Evolutionary conservation across 2,888 invertebrate genomes (phyloP), one percentile per base, ranked within the genome.

Genomic region (Sarcophaga variegata): DNA sequence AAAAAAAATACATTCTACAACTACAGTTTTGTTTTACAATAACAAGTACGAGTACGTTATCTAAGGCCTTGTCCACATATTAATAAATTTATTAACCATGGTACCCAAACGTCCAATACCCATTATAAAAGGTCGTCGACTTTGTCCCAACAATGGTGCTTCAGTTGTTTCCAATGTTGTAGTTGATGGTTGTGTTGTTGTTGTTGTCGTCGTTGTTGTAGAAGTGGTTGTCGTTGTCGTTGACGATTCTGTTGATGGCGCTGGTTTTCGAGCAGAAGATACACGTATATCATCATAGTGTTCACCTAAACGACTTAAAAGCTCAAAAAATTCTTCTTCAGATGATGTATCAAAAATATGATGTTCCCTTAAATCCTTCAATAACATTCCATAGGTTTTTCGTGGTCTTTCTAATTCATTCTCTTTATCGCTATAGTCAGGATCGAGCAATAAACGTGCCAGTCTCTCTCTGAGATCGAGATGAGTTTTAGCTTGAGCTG

Each of bases 351-450:
- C 54, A 22, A 67, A 67, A 0, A 47, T 17, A n/a, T 12, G 14
- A 11, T 37, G 69, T 59, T 81, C 59, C 12, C 10, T 49, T 10
- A 49, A 14, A 54, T 67, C 60, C 62, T 25, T 80, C 25, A 83
- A 66, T 1, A 83, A 37, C 83, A 83, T 83, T 70, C 81, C 86
- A 4, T 83, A 69, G n/a, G 45, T 17, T 63, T 60, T 54, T 37
- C 45, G 45, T 17, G 64, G 79, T 27, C 59, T 71, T 0, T 37
- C 11, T 37, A 89, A 87, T 27, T 86, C 88, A 67, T 89, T 89
- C 14, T 82, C 60, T 4, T 45, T 47, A 22, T 88, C 85, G 72
- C 81, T 79, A 69, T 87, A 83, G 20, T 69, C 88, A 0, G 88
- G 78, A 82, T 89, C 82, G 72, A 54, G 64, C 3, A 83, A 66